Evolutionary conservation across 2,113 vertebrate species (phyloP).

Genomic region (Agapornis roseicollis): DNA sequence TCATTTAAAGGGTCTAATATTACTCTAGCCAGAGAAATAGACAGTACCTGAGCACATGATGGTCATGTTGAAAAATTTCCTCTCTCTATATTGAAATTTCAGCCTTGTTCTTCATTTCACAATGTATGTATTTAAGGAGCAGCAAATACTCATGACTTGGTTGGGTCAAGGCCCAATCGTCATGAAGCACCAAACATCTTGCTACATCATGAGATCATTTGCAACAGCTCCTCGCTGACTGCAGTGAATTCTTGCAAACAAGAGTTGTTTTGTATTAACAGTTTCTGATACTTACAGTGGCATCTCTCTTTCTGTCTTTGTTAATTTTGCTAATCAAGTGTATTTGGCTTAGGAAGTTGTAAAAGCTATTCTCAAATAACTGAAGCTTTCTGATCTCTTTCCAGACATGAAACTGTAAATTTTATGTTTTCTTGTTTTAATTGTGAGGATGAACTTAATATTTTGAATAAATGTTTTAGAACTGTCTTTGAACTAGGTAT

Average conservation of each 20-base stretch:
- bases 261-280: not conserved
- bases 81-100: not conserved
- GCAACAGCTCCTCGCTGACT: not conserved
- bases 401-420: not conserved
- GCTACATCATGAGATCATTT: not conserved
- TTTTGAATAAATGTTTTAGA: constrained; percentile 30
- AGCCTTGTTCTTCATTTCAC: not conserved
- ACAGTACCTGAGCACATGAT: not conserved
- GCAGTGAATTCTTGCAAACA: not conserved
- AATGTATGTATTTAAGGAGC: not conserved
- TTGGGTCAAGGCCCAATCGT: not conserved
- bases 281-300: not conserved
- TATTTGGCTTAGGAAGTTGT: not conserved
- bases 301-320: not conserved
- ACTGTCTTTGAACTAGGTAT: not conserved
- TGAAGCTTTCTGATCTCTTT: not conserved
- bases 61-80: not conserved
- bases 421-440: not conserved
- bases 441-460: not conserved
- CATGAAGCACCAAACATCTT: not conserved
- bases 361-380: constrained; percentile 33
- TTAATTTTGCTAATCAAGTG: constrained; percentile 30
- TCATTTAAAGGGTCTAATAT: not conserved
- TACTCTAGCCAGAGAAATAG: not conserved
- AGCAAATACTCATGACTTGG: not conserved